Evolutionary conservation across 1,140 invertebrate species (phyloP), one percentile per base, ranked within the genome.

Genomic region (Babylonia areolata): DNA sequence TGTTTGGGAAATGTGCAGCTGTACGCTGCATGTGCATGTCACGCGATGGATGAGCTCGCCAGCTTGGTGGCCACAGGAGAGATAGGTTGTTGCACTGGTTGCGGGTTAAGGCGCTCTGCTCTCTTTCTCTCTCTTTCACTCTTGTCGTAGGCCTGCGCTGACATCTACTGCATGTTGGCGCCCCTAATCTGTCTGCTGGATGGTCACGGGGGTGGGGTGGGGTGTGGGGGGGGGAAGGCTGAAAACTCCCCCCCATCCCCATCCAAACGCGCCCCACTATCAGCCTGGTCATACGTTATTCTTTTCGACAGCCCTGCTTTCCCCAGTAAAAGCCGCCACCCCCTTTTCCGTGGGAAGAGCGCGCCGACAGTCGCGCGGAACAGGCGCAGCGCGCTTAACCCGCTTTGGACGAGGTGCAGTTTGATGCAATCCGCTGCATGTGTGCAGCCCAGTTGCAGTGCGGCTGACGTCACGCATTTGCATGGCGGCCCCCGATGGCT

Each of bases 371-470:
- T 73, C 11, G 31, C n/a, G 31, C 71, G 37, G 31, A 28, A 79
- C 37, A 23, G 42, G 37, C 77, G 20, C 15, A 23, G 23, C 39
- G 77, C 77, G 77, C 77, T 79, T 9, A 12, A 79, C 77, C 77
- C 1, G 77, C 37, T 11, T 5, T 35, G 37, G 23, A 35, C 28
- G 46, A 51, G 39, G 37, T 46, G 39, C 37, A 79, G 77, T 46
- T 79, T 46, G 77, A 42, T 79, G 77, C 77, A 79, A 79, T 79
- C 31, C 77, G 39, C 77, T 79, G 77, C 77, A 79, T 79, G 77
- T 79, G 77, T 78, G 77, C 77, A 42, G 33, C 77, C 37, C 42
- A 46, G 77, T 46, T 79, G 35, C 20, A 79, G 37, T 79, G 17
- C 39, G 35, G 77, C 42, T 79, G 15, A 46, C 77, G 77, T 79